Evolutionary conservation across 2,888 invertebrate genomes (phyloP), one percentile per base, ranked within the genome.

Genomic region (Craniophora ligustri): DNA sequence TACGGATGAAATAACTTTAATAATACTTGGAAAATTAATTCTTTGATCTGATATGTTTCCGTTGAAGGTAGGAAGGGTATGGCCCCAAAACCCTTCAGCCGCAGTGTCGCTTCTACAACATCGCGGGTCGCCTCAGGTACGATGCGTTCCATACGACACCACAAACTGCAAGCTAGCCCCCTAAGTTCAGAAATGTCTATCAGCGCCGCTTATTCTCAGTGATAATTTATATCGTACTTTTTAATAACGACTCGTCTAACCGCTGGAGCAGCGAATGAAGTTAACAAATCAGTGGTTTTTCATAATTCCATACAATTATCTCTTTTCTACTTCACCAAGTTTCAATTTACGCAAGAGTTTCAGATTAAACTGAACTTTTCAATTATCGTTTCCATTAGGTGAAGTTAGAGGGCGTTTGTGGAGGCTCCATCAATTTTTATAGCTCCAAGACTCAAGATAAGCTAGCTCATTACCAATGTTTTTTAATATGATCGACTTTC

Each of bases 351-450:
- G 76, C 76, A 80, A 78, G 79, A 79, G 77, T 81, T 79, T 82
- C 76, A 78, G 85, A 84, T 86, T 86, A 86, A 85, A 84, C 83
- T 81, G 78, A 88, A 87, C 86, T 88, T 88, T 88, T 88, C 88
- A 88, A 87, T 88, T 88, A 88, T 87, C 84, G 85, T 78, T 67
- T 75, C 85, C 84, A 84, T 87, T 87, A 84, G 77, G 76, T 75
- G 71, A 75, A 76, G 73, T 73, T 67, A 69, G 57, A 59, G 71
- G 79, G 74, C 74, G 76, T 68, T 77, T 72, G 75, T 75, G 77
- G 72, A 76, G 72, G 75, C 68, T 81, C 81, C 86, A 86, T 85
- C 83, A 85, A 85, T 84, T 85, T 86, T 86, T 86, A 85, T 82
- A 76, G 82, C 81, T 57, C 50, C 49, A 48, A 72, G 68, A 59